Base-by-base conservation (phyloP, 2,888 invertebrate species). In the Andrena marginata region DNA sequence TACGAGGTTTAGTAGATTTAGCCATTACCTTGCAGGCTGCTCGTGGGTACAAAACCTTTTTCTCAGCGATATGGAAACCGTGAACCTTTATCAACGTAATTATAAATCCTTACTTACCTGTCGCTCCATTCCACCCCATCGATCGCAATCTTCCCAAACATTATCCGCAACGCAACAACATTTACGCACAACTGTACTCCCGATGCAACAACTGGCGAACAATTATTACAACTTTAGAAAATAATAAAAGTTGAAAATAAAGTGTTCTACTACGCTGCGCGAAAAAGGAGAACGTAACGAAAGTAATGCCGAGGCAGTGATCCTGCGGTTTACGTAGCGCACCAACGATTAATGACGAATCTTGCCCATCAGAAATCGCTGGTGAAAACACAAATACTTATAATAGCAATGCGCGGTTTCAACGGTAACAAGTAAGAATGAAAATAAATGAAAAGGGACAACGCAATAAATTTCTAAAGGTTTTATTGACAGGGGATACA, bases 31-130 rank as follows among this genome's bases (percentile, higher is more conserved):
- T 42, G 42, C 13, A 42, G 42, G 16, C 42, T 42, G 16, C 4
- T 16, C 16, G 16, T 42, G 16, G 42, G 42, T 16, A 42, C 42
- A 16, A 16, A 42, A 42, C 42, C 13, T 42, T 42, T 4, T 0
- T 42, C 42, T 42, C 3, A 16, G 6, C 13, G 26, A 4, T 20
- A 31, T 16, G 20, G 8, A 10, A 13, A 63, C 23, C 7, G 29
- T 42, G 31, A 23, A 2, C 26, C n/a, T 60, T 60, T 13, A n/a
- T 62, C 33, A 54, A 62, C n/a, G 7, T 13, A 3, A 79, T 29
- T 23, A 31, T 60, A 42, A 74, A 54, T 68, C 8, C 33, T 69
- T 26, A 86, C 85, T 84, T 86, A 86, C 85, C 85, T 86, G 84
- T 67, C 73, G 56, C 51, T 67, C 56, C 35, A 56, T 31, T 35